Evolutionary conservation across 2,797 vertebrate species (phyloP), one percentile per base, ranked within the genome.

Genomic region (Macrochelys suwanniensis): DNA sequence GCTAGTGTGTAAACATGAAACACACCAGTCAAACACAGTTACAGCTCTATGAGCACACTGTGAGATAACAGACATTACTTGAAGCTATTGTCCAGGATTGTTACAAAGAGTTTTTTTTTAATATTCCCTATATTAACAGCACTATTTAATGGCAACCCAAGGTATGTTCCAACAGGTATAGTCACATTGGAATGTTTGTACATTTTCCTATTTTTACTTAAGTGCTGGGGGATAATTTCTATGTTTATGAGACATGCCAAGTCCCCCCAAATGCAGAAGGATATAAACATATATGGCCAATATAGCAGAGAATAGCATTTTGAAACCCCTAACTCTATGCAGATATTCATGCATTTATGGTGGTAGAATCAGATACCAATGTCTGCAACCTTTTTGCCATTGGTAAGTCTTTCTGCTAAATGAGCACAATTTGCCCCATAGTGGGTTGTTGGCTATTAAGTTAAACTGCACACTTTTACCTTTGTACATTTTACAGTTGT

Each of bases 171-270:
- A 13, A 0, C 11, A 74, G 89, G 91, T 84, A 26, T 53, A 86
- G 1, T n/a, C 92, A 89, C 61, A 51, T 89, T 77, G 84, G 83
- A 1, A 0, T 25, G 80, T 80, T 84, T 57, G 90, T 23, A 90
- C 74, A 90, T 81, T 37, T 49, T 47, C 42, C 79, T 21, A 89
- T 83, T 96, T 89, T 88, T 89, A 90, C 42, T 83, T 85, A 93
- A 89, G 76, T 53, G 80, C 79, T 11, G 68, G 56, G 68, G 89
- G 93, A 94, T 95, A 90, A 86, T 90, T 94, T 93, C 81, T 78
- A 1, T 83, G 68, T 78, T 80, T 79, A 81, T 81, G 92, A 92
- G 83, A 95, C 26, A 81, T 71, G 83, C 53, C 37, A 89, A 92
- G 25, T 71, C 79, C 71, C 79, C 92, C 88, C 51, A 80, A 89